A percentile compares a stretch with the other conserved stretches of the same genome.
phyloP scores from a whole-genome alignment of 2,113 vertebrate genomes.

The Laticauda laticaudata region DNA sequence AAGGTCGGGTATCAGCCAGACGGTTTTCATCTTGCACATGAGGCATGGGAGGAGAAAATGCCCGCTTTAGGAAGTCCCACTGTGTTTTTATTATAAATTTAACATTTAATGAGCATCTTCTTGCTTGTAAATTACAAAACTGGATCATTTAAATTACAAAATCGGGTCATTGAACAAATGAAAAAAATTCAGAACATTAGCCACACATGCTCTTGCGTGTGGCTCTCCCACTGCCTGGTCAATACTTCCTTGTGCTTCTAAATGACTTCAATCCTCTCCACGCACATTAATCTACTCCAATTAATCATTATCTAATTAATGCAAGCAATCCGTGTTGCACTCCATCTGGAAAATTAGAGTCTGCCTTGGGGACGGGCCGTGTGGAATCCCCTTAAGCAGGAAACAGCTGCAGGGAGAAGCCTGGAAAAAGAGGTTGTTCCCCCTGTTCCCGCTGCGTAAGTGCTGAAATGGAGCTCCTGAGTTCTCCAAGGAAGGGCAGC shows the following conservation, averaged over 20 bases:
- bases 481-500: background rate
- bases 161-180: background rate
- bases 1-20: background rate
- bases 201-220: constrained; percentile 27
- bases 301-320: constrained; percentile 54
- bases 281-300: constrained; percentile 14
- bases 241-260: constrained; percentile 27
- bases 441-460: background rate
- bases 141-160: background rate
- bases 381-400: constrained; percentile 9
- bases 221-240: constrained; percentile 49
- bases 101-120: background rate
- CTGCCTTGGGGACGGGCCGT: constrained; percentile 15
- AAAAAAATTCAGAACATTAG: constrained; percentile 18
- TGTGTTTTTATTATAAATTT: constrained; percentile 6
- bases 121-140: constrained; percentile 15
- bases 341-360: constrained; percentile 40
- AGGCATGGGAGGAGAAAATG: constrained; percentile 39
- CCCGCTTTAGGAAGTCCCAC: constrained; percentile 21
- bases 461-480: background rate
- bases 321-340: constrained; percentile 31
- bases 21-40: constrained; percentile 20
- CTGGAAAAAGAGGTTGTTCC: background rate
- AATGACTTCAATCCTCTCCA: constrained; percentile 32
- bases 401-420: background rate